Evolutionary conservation across 2,797 vertebrate genomes (phyloP).

Genomic region (Setipinna tenuifilis): DNA sequence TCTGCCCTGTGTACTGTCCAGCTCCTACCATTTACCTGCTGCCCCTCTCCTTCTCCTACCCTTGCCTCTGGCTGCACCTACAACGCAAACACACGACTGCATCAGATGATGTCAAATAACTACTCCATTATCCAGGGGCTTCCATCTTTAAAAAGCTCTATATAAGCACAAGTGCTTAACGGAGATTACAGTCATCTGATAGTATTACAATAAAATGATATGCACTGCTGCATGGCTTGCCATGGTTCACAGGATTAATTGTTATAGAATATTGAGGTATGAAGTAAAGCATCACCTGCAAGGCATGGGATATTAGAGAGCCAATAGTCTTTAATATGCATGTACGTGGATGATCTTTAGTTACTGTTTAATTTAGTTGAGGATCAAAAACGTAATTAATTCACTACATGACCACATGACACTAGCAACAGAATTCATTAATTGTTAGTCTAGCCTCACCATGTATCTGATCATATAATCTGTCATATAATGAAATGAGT

Average conservation of each 20-base stretch:
- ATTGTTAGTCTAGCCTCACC: not conserved
- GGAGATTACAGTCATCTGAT: not conserved
- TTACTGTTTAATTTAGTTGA: not conserved
- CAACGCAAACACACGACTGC: not conserved
- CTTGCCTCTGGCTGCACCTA: conserved; percentile 19
- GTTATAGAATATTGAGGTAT: not conserved
- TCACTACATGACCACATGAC: not conserved
- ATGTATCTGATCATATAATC: not conserved
- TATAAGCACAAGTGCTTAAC: not conserved
- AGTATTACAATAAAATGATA: not conserved
- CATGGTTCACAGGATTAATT: not conserved
- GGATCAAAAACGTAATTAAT: not conserved
- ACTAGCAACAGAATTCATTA: not conserved
- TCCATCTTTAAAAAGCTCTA: not conserved
- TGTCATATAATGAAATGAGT: not conserved
- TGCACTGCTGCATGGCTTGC: not conserved
- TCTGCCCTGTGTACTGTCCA: not conserved
- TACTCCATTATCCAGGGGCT: not conserved
- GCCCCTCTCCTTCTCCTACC: not conserved
- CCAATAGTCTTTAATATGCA: not conserved
- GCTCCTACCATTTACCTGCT: conserved; percentile 20
- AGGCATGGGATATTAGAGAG: not conserved
- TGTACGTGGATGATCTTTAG: not conserved
- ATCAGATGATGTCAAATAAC: not conserved
- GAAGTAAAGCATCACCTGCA: not conserved